Evolutionary conservation across 2,113 vertebrate genomes (phyloP).

Genomic region (Cavia porcellus): DNA sequence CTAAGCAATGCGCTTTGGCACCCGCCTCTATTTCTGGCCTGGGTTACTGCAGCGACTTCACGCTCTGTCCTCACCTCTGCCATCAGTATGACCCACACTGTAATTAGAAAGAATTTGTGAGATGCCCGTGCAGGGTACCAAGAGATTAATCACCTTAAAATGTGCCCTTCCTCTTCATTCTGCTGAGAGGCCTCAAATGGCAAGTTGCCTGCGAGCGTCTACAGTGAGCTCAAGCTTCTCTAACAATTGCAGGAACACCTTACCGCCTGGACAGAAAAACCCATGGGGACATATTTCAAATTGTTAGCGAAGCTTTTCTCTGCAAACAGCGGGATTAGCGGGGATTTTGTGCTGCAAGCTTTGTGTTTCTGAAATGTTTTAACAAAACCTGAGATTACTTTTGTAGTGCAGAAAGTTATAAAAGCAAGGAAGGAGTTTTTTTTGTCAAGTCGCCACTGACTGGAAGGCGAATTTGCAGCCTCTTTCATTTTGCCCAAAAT

Average conservation of each 20-base stretch:
- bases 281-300: neutral
- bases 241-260: neutral
- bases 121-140: neutral
- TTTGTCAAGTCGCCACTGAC: neutral
- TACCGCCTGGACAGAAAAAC: neutral
- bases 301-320: slow-evolving; percentile 26
- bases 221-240: neutral
- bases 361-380: slow-evolving; percentile 40
- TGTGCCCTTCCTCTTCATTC: slow-evolving; percentile 30
- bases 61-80: neutral
- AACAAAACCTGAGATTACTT: slow-evolving; percentile 16
- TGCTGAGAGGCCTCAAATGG: neutral
- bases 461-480: neutral
- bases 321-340: neutral
- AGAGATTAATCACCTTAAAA: slow-evolving; percentile 44
- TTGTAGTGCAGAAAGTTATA: neutral
- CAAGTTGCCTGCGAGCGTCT: neutral
- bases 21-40: neutral
- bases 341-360: neutral
- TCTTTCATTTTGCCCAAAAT: neutral
- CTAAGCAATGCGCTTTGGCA: neutral
- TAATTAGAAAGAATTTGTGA: slow-evolving; percentile 12
- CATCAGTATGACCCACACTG: neutral
- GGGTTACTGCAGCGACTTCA: neutral
- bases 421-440: neutral